phyloP scores from a whole-genome alignment of 2,888 invertebrate genomes.

The Acanthosepion esculentum region DNA sequence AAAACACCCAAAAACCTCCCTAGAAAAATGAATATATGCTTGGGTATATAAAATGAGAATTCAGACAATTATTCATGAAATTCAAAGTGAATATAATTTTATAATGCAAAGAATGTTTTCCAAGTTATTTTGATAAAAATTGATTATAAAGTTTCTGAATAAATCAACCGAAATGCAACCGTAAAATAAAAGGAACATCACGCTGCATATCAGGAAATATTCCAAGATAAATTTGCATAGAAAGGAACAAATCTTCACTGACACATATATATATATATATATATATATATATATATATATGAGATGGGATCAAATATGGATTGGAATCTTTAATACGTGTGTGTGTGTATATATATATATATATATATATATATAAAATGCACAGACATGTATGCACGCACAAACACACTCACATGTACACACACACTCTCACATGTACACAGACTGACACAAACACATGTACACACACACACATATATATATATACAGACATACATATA shows the following conservation, averaged over 20 bases:
- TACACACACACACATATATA: no score
- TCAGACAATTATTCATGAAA: constrained; percentile 13
- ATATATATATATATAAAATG: background rate
- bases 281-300: background rate
- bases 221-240: background rate
- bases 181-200: background rate
- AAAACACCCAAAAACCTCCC: background rate
- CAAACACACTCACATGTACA: no score
- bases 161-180: background rate
- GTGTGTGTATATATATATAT: background rate
- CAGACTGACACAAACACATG: no score
- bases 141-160: background rate
- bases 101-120: background rate
- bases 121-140: constrained; percentile 33
- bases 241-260: background rate
- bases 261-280: background rate
- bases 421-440: no score
- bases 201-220: background rate
- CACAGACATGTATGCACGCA: no score
- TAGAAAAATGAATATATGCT: no score
- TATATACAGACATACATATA: no score
- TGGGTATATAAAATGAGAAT: background rate
- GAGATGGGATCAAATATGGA: no score
- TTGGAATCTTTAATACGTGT: no score
- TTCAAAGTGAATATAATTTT: constrained; percentile 33